phyloP scores from a whole-genome alignment of 1,140 invertebrate genomes.

The Cherax quadricarinatus region DNA sequence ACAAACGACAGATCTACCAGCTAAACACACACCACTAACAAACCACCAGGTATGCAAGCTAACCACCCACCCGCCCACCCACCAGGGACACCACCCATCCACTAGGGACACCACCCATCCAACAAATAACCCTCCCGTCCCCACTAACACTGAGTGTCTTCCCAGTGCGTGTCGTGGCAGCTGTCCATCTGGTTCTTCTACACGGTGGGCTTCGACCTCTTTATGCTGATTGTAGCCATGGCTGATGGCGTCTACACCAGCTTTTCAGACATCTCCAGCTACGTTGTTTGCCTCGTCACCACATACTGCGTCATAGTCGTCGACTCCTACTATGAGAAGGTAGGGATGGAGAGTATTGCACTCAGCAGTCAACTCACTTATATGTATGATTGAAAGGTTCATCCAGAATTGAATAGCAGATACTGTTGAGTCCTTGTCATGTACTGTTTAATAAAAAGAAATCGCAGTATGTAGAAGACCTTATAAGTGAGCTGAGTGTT shows the following conservation, averaged over 20 bases:
- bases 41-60: not conserved
- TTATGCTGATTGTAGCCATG: conserved; percentile 67
- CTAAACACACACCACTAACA: not conserved
- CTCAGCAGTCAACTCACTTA: not conserved
- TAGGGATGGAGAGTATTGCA: not conserved
- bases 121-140: not conserved
- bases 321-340: conserved; percentile 73
- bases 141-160: not conserved
- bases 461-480: too few relatives aligned
- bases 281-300: conserved; percentile 70
- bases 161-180: conserved; percentile 68
- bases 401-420: not conserved
- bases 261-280: conserved; percentile 70
- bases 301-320: conserved; percentile 72
- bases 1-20: not conserved
- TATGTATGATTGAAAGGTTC: not conserved
- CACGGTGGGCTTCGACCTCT: conserved; percentile 71
- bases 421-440: too few relatives aligned
- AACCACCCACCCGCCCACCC: not conserved
- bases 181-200: conserved; percentile 73
- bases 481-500: too few relatives aligned
- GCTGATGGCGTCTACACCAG: conserved; percentile 70
- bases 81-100: not conserved
- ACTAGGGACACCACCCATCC: not conserved
- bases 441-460: not conserved